Evolutionary conservation across 2,888 invertebrate genomes (phyloP), one percentile per base, ranked within the genome.

Genomic region (Gymnocheta viridis): DNA sequence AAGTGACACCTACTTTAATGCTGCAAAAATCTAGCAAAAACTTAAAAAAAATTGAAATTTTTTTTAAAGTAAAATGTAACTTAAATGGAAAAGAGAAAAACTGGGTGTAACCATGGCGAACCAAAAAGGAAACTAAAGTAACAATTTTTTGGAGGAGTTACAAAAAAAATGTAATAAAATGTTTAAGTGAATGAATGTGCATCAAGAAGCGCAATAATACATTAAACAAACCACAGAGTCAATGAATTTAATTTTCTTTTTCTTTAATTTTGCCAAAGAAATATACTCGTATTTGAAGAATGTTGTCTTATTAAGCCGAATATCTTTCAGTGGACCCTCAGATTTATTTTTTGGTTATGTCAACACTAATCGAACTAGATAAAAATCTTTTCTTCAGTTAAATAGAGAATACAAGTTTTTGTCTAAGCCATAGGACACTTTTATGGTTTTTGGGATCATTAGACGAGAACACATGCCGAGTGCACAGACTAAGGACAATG

Each of bases 61-160:
- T 58, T 76, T 62, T 56, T 64, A 19, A 62, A 58, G 41, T 27
- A 58, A 60, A 66, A 77, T 49, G 32, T 32, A 17, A 60, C n/a
- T 27, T 44, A 69, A 76, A 29, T 35, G 5, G n/a, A 22, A 22
- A 35, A 44, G 38, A 76, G 2, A 54, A 76, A 85, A 86, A 86
- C 84, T 88, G 86, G 89, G 90, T 84, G 89, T 87, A 77, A 86
- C 88, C 86, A 85, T 87, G 87, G 86, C 86, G 69, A 85, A 86
- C 87, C 87, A 80, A 69, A 83, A 86, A 85, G 22, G 35, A 73
- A 79, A 72, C 19, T 32, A 29, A 58, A 54, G 44, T 27, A 54
- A 51, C 2, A 51, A 14, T 54, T 56, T 29, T 69, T 60, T 6
- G 17, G 3, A 51, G 49, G 22, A 67, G 24, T 64, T 38, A 4